These are phyloP conservation scores for Drosophila mulleri DNA, from an alignment of 2,888 invertebrate genomes.

Conservation along the genomic window DNA sequence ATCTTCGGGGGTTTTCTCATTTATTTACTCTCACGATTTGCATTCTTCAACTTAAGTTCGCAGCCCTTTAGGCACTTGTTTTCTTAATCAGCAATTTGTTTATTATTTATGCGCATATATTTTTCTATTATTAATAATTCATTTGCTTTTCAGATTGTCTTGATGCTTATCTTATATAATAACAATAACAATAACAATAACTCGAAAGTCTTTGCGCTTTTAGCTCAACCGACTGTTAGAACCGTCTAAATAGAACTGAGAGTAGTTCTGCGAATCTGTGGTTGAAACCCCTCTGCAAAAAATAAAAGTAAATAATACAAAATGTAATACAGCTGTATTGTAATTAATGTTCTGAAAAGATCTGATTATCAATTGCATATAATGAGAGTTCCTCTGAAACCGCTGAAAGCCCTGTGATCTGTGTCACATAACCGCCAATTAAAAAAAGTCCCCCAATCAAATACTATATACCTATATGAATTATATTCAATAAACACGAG, in stretches of 20 bases:
- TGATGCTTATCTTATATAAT: constrained; percentile 1
- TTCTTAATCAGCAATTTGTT: constrained; percentile 13
- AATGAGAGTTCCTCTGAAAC: constrained; percentile 23
- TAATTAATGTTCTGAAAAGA: constrained; percentile 1
- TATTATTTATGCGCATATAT: background rate
- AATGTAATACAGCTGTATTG: background rate
- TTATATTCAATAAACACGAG: constrained; percentile 30
- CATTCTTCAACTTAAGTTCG: background rate
- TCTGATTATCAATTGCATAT: constrained; percentile 34
- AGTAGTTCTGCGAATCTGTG: constrained; percentile 3
- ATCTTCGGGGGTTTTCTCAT: background rate
- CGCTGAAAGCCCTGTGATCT: background rate
- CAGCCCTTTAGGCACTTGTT: constrained; percentile 10
- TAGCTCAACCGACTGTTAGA: constrained; percentile 19
- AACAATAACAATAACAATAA: constrained; percentile 4
- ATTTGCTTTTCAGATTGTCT: background rate
- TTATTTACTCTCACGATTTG: background rate
- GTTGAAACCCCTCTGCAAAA: background rate
- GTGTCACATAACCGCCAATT: constrained; percentile 6
- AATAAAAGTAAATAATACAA: background rate
- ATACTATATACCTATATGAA: constrained; percentile 23
- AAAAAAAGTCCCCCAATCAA: constrained; percentile 14
- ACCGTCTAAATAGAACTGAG: constrained; percentile 44
- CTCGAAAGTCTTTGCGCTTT: background rate
- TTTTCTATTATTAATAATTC: background rate